Evolutionary conservation across 1,140 invertebrate genomes (phyloP).

Genomic region (Drosophila bifasciata): DNA sequence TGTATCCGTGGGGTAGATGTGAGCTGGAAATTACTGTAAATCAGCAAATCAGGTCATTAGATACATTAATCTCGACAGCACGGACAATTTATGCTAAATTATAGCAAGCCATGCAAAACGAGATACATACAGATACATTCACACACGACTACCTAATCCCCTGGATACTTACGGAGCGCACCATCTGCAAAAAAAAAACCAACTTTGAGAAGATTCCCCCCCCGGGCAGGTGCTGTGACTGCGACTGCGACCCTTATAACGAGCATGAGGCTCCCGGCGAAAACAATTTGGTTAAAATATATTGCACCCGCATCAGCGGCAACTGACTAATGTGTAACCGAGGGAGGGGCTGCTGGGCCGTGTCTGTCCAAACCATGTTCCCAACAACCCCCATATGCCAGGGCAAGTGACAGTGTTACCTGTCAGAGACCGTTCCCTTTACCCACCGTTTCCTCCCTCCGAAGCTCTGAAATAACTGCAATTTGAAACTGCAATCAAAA

Average conservation of each 20-base stretch:
- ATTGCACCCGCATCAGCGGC: conserved; percentile 65
- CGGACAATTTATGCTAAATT: conserved; percentile 81
- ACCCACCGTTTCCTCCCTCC: neutral
- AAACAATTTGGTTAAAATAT: conserved; percentile 77
- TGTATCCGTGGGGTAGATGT: conserved; percentile 41
- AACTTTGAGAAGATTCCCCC: conserved; percentile 10
- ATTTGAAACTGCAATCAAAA: conserved; percentile 70
- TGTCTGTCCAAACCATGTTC: neutral
- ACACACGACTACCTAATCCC: conserved; percentile 59
- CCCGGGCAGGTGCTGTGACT: conserved; percentile 54
- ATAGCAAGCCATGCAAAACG: conserved; percentile 64
- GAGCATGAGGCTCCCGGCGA: conserved; percentile 36
- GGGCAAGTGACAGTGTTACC: conserved; percentile 54
- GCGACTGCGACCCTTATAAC: conserved; percentile 63
- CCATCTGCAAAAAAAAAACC: conserved; percentile 28
- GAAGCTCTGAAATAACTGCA: conserved; percentile 58
- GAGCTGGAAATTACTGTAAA: conserved; percentile 81
- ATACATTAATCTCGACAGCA: conserved; percentile 81
- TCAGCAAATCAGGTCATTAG: conserved; percentile 82
- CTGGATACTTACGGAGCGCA: conserved; percentile 51
- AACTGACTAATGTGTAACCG: conserved; percentile 51
- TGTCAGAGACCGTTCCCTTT: neutral
- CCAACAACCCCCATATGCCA: conserved; percentile 55
- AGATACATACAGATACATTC: conserved; percentile 30
- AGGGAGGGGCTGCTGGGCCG: neutral